Percentiles rank a stretch among this genome's conserved stretches.
Conservation (phyloP, 2,888 invertebrate species). For the Meteorus colon region DNA sequence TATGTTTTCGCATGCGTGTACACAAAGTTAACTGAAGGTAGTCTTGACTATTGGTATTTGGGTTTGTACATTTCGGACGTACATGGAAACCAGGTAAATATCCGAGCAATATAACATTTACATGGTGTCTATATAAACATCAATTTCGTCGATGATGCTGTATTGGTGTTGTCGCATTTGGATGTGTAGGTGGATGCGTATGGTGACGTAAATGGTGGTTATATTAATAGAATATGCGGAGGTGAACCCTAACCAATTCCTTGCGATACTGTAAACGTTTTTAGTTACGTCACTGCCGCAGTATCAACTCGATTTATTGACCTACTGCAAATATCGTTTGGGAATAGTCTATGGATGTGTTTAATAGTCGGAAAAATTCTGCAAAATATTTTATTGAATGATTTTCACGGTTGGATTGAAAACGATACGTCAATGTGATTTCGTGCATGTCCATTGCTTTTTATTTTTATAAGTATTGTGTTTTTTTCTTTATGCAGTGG, state of each 20-base stretch:
- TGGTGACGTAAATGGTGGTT: background rate
- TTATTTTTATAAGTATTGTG: background rate
- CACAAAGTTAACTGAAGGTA: background rate
- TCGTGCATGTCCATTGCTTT: background rate
- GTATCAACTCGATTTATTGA: slow-evolving; percentile 32
- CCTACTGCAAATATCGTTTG: slow-evolving; percentile 18
- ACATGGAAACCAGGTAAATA: slow-evolving; percentile 39
- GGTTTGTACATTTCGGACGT: slow-evolving; percentile 22
- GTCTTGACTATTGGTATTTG: slow-evolving; percentile 31
- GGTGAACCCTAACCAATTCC: background rate
- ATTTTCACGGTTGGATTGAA: background rate
- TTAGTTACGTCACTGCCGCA: background rate
- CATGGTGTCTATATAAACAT: slow-evolving; percentile 25
- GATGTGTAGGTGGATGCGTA: background rate
- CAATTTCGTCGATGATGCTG: background rate
- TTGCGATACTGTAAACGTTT: background rate
- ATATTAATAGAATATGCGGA: background rate
- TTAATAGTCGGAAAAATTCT: slow-evolving; percentile 13
- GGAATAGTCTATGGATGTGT: background rate
- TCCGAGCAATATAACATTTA: slow-evolving; percentile 32
- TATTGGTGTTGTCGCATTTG: background rate
- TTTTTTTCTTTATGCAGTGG: background rate
- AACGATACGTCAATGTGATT: background rate
- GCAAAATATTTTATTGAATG: background rate
- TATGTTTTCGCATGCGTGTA: background rate